Evolutionary conservation across 1,140 invertebrate genomes (phyloP).

Genomic region (Drosophila kikkawai): DNA sequence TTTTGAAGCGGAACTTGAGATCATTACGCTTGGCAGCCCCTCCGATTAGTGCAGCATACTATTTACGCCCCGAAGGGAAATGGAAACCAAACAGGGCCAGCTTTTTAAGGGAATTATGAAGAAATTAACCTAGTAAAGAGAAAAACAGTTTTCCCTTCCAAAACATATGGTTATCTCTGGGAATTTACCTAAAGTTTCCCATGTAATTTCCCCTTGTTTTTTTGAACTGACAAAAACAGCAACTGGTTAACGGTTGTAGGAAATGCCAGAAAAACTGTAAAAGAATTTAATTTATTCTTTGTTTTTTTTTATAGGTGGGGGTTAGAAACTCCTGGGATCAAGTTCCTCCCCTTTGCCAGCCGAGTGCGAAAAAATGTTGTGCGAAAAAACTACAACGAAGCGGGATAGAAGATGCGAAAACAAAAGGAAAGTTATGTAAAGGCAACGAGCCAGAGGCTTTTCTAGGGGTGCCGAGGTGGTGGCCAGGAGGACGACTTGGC

Average conservation of each 20-base stretch:
- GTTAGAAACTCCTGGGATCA: constrained; percentile 25
- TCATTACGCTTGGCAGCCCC: constrained; percentile 41
- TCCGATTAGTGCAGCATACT: constrained; percentile 26
- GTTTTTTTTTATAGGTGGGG: background rate
- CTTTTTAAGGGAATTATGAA: constrained; percentile 24
- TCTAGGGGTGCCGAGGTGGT: constrained; percentile 5
- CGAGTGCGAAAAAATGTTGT: constrained; percentile 48
- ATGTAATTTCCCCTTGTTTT: constrained; percentile 14
- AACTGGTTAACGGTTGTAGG: constrained; percentile 38
- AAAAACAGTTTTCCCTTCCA: constrained; percentile 5
- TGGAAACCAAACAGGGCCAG: constrained; percentile 5
- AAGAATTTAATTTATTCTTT: constrained; percentile 50
- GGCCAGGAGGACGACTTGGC: constrained; percentile 36
- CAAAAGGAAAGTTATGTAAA: constrained; percentile 64
- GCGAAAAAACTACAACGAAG: constrained; percentile 48
- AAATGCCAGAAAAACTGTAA: constrained; percentile 34
- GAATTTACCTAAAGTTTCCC: constrained; percentile 9
- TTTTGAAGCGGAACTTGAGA: constrained; percentile 49
- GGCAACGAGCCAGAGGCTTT: constrained; percentile 19
- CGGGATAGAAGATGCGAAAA: constrained; percentile 47
- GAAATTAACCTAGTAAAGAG: constrained; percentile 40
- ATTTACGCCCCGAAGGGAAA: constrained; percentile 23
- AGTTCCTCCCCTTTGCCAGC: constrained; percentile 32
- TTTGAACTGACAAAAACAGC: constrained; percentile 15
- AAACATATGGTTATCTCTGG: constrained; percentile 41